Evolutionary conservation across 2,797 vertebrate genomes (phyloP), one percentile per base, ranked within the genome.

Genomic region (Zenarchopterus dispar): DNA sequence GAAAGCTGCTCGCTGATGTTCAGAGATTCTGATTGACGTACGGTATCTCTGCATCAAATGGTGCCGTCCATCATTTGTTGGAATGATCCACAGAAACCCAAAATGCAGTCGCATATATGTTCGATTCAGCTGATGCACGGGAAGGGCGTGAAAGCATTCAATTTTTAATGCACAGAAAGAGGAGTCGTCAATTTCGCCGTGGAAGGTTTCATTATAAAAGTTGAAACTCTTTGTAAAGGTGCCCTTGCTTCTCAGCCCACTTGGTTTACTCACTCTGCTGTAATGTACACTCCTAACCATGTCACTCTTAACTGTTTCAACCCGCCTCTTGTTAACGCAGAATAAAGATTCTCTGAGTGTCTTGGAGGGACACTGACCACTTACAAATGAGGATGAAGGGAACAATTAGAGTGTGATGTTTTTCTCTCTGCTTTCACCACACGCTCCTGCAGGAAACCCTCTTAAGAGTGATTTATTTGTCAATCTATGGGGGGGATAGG

Each of bases 381-480:
- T 77, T 61, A 82, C 85, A 77, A 63, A 54, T 6, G 10, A 42
- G 52, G 62, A 79, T 49, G 52, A 63, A 67, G 59, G 65, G 47
- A 1, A 78, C 62, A 77, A 68, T 56, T 61, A 76, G 17, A 64
- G 71, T 39, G 46, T 47, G 42, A 78, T 61, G 75, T 73, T 76
- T 80, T 73, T 11, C 45, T 57, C 69, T 72, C 43, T 42, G 62
- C 57, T 77, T 47, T 78, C 54, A 56, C 41, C 56, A 39, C 75
- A 28, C 64, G 41, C 70, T 75, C 71, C 67, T 67, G 45, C 78
- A 83, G 75, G 70, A 84, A 85, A 60, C 66, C 83, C 58, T 72
- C 50, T 18, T 24, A 75, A 49, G 71, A 77, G 60, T 82, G 69
- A 88, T 88, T 83, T 80, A 62, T 46, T 5, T 39, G 73, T 70